Base-by-base conservation (phyloP, 2,113 vertebrate species). In the Rhineura floridana region DNA sequence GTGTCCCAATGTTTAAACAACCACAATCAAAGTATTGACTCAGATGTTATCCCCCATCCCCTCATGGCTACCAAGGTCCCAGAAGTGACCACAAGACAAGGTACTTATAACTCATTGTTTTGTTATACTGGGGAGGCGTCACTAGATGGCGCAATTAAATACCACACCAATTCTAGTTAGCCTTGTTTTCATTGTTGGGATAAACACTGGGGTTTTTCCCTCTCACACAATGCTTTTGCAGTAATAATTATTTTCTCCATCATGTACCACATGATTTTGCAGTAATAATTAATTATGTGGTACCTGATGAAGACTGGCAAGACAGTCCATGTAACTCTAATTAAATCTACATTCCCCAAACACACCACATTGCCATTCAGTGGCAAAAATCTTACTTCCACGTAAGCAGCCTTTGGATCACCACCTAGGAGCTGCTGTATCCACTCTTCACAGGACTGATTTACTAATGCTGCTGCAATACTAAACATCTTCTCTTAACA, bases 61-160 rank as follows among this genome's bases (percentile, higher is more conserved):
- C 36, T 39, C 13, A 28, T 23, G 17, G 42, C 17, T 42, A 67
- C 28, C 17, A 67, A 69, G 21, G 4, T n/a, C 46, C 21, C 65
- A 36, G 44, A 77, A 25, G 19, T 17, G 21, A 10, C 33, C 21
- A 13, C 3, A 12, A 63, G 30, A 70, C 23, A n/a, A n/a, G 10
- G 25, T 46, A 21, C 30, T 59, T 81, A 52, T 6, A 39, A 25
- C 65, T 65, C 13, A 48, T 50, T 28, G 55, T 19, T 36, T 75
- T 42, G 44, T 39, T 12, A 10, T 73, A 8, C 50, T 46, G 19
- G 7, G 62, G 23, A 79, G 44, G 36, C 25, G 55, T 50, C 87
- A 76, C 80, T 55, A 88, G 80, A 65, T 88, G 80, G 80, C 25
- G n/a, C 13, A 65, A 28, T 39, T 48, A 76, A 86, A 65, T 76